Percentiles rank a stretch among this genome's conserved stretches.
phyloP scores from a whole-genome alignment of 2,888 invertebrate genomes.

The Papilio demoleus region DNA sequence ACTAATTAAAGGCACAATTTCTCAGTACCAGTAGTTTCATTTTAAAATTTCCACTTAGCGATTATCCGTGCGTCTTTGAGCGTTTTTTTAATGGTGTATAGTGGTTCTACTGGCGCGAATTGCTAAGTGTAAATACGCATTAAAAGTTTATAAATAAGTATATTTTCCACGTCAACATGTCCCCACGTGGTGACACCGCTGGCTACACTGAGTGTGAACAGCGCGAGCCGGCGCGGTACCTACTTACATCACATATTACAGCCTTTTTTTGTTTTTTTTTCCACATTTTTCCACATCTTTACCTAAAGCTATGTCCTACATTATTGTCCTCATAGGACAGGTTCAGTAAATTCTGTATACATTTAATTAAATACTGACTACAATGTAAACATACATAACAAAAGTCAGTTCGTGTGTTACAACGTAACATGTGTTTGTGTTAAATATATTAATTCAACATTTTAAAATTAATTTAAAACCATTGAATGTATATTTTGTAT shows the following conservation, averaged over 20 bases:
- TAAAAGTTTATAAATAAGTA: no score
- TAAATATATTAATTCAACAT: slow-evolving; percentile 41
- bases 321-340: slow-evolving; percentile 39
- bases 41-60: no score
- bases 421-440: slow-evolving; percentile 6
- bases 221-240: slow-evolving; percentile 69
- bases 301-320: slow-evolving; percentile 19
- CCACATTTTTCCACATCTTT: slow-evolving; percentile 41
- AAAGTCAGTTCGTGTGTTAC: slow-evolving; percentile 13
- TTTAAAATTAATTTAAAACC: slow-evolving; percentile 42
- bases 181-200: slow-evolving; percentile 32
- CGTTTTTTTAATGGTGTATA: no score
- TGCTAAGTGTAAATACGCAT: no score
- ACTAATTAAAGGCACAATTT: slow-evolving; percentile 34
- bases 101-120: no score
- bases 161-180: slow-evolving; percentile 24
- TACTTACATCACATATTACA: slow-evolving; percentile 77
- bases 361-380: slow-evolving; percentile 23
- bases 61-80: no score
- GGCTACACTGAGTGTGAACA: slow-evolving; percentile 56
- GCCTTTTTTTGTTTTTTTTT: slow-evolving; percentile 74
- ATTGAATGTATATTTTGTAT: slow-evolving; percentile 34
- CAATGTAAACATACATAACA: neutral
- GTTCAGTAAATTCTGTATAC: slow-evolving; percentile 19
- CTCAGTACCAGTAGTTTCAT: no score